Evolutionary conservation across 2,113 vertebrate genomes (phyloP).

Genomic region (Paratilapia polleni): DNA sequence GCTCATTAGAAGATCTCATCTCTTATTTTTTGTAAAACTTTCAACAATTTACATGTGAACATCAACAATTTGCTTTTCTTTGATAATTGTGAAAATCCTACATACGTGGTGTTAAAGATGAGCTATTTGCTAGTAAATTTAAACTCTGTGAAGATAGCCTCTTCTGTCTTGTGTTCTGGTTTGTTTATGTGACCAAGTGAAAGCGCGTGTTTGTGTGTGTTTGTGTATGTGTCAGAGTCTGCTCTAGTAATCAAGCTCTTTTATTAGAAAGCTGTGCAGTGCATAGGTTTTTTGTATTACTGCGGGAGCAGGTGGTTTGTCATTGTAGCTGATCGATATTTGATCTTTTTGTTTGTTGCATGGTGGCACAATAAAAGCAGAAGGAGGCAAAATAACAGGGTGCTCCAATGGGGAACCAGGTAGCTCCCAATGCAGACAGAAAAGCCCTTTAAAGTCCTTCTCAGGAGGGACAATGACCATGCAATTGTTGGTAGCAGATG

Average conservation of each 20-base stretch:
- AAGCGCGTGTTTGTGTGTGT: conserved; percentile 11
- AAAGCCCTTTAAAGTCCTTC: conserved; percentile 52
- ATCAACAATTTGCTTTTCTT: neutral
- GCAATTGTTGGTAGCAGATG: conserved; percentile 33
- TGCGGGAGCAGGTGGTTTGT: conserved; percentile 60
- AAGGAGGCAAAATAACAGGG: conserved; percentile 44
- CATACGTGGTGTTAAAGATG: neutral
- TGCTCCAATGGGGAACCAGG: conserved; percentile 25
- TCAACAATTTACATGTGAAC: neutral
- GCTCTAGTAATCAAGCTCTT: conserved; percentile 48
- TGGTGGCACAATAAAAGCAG: conserved; percentile 45
- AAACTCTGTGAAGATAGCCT: neutral
- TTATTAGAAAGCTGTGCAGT: conserved; percentile 41
- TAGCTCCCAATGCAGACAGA: conserved; percentile 38
- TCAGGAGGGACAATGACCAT: conserved; percentile 32
- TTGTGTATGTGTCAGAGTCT: conserved; percentile 4
- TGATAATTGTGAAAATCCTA: neutral
- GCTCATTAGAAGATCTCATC: neutral
- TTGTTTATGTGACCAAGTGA: conserved; percentile 16
- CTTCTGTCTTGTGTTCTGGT: conserved; percentile 15
- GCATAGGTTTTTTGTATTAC: conserved; percentile 47
- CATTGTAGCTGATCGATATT: conserved; percentile 70
- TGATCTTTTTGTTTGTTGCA: conserved; percentile 63
- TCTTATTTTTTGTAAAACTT: neutral
- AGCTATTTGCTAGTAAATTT: neutral